Base-by-base conservation (phyloP, 2,888 invertebrate species). In the Sphaerophoria taeniata region DNA sequence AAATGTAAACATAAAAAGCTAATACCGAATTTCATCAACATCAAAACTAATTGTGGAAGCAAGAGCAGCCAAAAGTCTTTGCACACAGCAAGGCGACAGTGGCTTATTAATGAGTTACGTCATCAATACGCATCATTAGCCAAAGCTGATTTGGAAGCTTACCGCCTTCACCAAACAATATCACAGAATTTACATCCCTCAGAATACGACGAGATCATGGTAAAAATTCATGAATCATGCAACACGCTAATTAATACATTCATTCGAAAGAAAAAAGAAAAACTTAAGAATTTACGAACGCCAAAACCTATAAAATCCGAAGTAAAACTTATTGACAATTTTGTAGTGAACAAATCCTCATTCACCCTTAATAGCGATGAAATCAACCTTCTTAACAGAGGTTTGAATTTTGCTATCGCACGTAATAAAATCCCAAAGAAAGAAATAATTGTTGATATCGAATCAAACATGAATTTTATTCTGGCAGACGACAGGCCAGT, bases 81-180 rank as follows among this genome's bases (percentile, higher is more conserved):
- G 4, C 47, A 47, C 6, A 1, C 12, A 14, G 47, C 47, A 9
- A n/a, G 12, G 14, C n/a, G 47, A 47, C 12, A 14, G 9, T 47
- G 47, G 47, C 47, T 47, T 4, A 47, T 47, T 47, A 14, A 47
- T 47, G 47, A 47, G 12, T 6, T 47, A 47, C 47, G 47, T 12
- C 47, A 12, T 47, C 47, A 47, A 9, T 47, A 47, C 12, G 47
- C 47, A 4, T 47, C 47, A 12, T 47, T 47, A 47, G 47, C 47
- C 4, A 47, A 47, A 47, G 47, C 47, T 47, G 47, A 47, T 12
- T 47, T 47, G 47, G 47, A 47, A 47, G 47, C 47, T 47, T 47
- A 47, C 14, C n/a, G 14, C 14, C 47, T 47, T 9, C 47, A 47
- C 9, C 47, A 47, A 47, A 4, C 9, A 47, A 9, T 47, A 12